A percentile compares a stretch with the other conserved stretches of the same genome.
phyloP scores from a whole-genome alignment of 2,888 invertebrate species.

The Hydriomena furcata region DNA sequence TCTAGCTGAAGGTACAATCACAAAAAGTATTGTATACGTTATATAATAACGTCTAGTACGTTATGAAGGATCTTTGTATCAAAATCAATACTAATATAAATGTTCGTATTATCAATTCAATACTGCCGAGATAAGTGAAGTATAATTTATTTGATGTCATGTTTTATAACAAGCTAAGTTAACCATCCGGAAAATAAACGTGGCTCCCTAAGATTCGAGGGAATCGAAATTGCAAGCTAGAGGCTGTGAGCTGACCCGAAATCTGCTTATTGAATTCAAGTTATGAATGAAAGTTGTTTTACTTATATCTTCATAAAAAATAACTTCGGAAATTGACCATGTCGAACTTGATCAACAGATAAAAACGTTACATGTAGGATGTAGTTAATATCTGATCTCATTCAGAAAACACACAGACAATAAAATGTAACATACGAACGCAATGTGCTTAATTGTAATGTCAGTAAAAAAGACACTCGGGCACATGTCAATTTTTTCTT shows the following conservation, averaged over 20 bases:
- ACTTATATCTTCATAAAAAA: conserved; percentile 7
- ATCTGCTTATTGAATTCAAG: conserved; percentile 66
- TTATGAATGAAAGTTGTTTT: conserved; percentile 61
- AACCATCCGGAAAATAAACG: conserved; percentile 74
- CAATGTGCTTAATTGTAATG: conserved; percentile 38
- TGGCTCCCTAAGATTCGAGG: conserved; percentile 56
- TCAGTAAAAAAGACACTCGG: conserved; percentile 46
- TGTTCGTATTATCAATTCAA: background rate
- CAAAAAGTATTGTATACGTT: no score
- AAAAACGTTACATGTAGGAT: no score
- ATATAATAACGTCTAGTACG: no score
- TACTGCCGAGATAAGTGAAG: background rate
- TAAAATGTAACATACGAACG: conserved; percentile 14
- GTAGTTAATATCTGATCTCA: background rate
- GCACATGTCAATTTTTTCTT: conserved; percentile 60
- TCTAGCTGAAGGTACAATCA: conserved; percentile 3
- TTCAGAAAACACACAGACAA: background rate
- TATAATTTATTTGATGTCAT: conserved; percentile 34
- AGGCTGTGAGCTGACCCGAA: conserved; percentile 55
- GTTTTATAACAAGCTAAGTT: conserved; percentile 53
- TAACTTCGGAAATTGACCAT: conserved; percentile 28
- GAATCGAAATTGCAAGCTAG: conserved; percentile 57
- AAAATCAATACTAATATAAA: background rate
- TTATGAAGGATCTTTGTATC: background rate
- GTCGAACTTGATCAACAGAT: no score